phyloP scores from a whole-genome alignment of 2,113 vertebrate genomes.

The Dissostichus mawsoni region DNA sequence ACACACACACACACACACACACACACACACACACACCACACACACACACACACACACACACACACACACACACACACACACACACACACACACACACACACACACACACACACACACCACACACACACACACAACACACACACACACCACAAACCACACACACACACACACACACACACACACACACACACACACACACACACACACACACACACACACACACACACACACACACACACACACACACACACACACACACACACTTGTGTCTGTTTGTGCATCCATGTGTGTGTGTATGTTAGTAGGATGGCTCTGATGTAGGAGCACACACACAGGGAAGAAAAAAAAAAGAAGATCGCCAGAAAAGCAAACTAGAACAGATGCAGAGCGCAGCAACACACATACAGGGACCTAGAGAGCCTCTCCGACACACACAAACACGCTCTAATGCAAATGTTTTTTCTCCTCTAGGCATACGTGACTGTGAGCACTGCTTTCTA shows the following conservation, averaged over 20 bases:
- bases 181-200: not conserved
- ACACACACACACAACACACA: not conserved
- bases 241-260: not conserved
- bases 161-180: not conserved
- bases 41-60: not conserved
- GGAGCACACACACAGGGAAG: constrained; percentile 21
- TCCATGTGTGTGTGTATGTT: not conserved
- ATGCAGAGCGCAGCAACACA: constrained; percentile 30
- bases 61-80: not conserved
- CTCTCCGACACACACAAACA: constrained; percentile 2
- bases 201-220: not conserved
- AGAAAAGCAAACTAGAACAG: constrained; percentile 51
- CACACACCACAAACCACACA: too few relatives aligned
- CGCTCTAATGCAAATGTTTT: constrained; percentile 14
- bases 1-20: not conserved
- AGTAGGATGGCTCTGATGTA: constrained; percentile 2
- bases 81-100: not conserved
- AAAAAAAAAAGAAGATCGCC: not conserved
- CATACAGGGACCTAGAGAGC: constrained; percentile 18
- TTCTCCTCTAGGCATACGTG: constrained; percentile 7
- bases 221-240: not conserved
- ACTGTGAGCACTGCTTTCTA: constrained; percentile 5
- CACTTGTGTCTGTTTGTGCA: not conserved
- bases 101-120: not conserved
- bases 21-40: not conserved